These are phyloP conservation scores for Congeria kusceri DNA, from an alignment of 2,888 invertebrate species.

Conservation along the genomic window DNA sequence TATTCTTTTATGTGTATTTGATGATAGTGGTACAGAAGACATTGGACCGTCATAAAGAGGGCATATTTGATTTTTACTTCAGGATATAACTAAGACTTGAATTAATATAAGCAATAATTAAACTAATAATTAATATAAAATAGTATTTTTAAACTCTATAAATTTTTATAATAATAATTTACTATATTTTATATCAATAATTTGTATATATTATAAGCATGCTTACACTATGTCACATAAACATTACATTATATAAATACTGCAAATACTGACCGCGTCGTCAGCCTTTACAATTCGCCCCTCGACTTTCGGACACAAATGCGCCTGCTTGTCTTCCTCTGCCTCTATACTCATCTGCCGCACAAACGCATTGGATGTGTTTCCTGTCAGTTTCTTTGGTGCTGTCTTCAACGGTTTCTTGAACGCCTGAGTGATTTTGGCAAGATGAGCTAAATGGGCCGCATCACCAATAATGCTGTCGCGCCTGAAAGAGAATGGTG, in stretches of 20 bases:
- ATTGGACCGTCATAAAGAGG: too few species aligned
- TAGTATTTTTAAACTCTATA: too few species aligned
- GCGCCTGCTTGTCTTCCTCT: conserved; percentile 92
- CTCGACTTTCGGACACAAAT: conserved; percentile 92
- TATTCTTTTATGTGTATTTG: too few species aligned
- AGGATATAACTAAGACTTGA: too few species aligned
- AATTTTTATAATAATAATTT: too few species aligned
- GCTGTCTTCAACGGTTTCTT: conserved; percentile 1
- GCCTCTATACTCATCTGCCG: conserved; percentile 88
- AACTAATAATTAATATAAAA: too few species aligned
- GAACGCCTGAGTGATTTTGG: conserved; percentile 21
- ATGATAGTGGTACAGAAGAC: too few species aligned
- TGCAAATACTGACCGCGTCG: conserved; percentile 88
- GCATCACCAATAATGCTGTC: conserved; percentile 65
- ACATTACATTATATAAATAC: not conserved
- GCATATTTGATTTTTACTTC: too few species aligned
- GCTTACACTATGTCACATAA: not conserved
- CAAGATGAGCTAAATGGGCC: conserved; percentile 38
- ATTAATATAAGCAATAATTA: too few species aligned
- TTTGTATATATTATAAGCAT: too few species aligned
- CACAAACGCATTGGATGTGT: conserved; percentile 63
- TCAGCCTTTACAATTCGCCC: conserved; percentile 92
- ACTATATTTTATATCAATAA: too few species aligned
- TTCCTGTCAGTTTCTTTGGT: conserved; percentile 5
- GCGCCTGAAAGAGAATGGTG: conserved; percentile 56